Evolutionary conservation across 2,113 vertebrate species (phyloP).

Genomic region (Phalacrocorax pelagicus): DNA sequence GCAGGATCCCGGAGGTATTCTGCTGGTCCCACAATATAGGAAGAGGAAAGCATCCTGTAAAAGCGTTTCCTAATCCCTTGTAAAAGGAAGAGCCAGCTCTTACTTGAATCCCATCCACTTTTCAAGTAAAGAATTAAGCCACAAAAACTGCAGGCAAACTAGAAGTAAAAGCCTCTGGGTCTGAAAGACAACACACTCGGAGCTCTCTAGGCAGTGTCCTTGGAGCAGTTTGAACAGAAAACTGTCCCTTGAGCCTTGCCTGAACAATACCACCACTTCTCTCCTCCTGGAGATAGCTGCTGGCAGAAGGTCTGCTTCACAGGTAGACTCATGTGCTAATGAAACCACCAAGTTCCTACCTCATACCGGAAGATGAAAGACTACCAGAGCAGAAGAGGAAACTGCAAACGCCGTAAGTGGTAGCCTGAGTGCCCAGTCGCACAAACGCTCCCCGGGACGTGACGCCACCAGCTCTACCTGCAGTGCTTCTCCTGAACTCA

Average conservation of each 20-base stretch:
- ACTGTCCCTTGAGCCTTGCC: background rate
- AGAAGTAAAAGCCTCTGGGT: background rate
- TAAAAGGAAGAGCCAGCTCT: conserved; percentile 50
- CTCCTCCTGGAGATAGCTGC: background rate
- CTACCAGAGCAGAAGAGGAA: background rate
- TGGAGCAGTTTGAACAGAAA: background rate
- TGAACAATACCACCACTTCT: background rate
- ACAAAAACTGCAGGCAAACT: background rate
- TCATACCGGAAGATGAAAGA: background rate
- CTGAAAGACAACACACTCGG: background rate
- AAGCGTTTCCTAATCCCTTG: conserved; percentile 38
- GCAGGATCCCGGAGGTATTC: background rate
- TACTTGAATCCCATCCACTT: background rate
- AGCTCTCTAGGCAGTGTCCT: background rate
- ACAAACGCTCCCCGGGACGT: fast-evolving
- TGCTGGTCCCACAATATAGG: background rate
- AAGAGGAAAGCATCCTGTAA: conserved; percentile 32
- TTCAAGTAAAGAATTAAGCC: background rate
- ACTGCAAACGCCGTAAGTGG: background rate
- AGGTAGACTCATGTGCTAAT: background rate
- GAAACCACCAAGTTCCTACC: background rate
- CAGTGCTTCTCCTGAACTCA: background rate
- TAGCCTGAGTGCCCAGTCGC: background rate
- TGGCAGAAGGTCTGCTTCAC: background rate
- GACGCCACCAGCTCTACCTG: background rate